Conservation (phyloP, 2,113 vertebrate genomes). For the Callocephalon fimbriatum region DNA sequence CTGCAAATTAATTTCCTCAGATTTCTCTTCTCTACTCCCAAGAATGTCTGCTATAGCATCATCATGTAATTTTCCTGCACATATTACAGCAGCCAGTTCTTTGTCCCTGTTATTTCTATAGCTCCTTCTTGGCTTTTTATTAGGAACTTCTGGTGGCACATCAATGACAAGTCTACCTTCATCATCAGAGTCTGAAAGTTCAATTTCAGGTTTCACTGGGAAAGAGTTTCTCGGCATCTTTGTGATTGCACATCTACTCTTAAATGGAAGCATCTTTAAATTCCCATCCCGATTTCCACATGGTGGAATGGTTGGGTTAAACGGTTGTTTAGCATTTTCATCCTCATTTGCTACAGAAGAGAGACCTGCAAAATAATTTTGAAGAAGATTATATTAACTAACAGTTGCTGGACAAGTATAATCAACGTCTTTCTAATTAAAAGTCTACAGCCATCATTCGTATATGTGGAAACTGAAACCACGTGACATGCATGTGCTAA, state of each 20-base stretch:
- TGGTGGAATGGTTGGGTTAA: background rate
- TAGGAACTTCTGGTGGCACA: constrained; percentile 29
- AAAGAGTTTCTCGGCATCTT: background rate
- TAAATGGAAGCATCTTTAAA: background rate
- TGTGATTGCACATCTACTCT: background rate
- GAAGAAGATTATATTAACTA: constrained; percentile 80
- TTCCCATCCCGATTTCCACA: background rate
- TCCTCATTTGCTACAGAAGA: background rate
- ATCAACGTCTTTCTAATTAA: constrained; percentile 64
- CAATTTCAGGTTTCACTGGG: constrained; percentile 4
- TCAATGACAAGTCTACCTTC: constrained; percentile 78
- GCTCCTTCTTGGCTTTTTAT: constrained; percentile 12
- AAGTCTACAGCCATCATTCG: background rate
- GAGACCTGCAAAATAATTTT: constrained; percentile 79
- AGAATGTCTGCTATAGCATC: background rate
- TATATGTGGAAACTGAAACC: background rate
- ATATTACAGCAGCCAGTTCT: background rate
- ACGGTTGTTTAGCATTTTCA: background rate
- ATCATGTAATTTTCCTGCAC: background rate
- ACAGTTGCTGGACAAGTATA: constrained; percentile 74
- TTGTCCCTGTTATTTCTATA: background rate
- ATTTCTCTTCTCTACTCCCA: background rate
- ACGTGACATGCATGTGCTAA: background rate
- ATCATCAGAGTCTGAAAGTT: constrained; percentile 71
- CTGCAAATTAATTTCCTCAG: background rate